Conservation (phyloP, 2,797 vertebrate genomes). For the Xenops minutus region DNA sequence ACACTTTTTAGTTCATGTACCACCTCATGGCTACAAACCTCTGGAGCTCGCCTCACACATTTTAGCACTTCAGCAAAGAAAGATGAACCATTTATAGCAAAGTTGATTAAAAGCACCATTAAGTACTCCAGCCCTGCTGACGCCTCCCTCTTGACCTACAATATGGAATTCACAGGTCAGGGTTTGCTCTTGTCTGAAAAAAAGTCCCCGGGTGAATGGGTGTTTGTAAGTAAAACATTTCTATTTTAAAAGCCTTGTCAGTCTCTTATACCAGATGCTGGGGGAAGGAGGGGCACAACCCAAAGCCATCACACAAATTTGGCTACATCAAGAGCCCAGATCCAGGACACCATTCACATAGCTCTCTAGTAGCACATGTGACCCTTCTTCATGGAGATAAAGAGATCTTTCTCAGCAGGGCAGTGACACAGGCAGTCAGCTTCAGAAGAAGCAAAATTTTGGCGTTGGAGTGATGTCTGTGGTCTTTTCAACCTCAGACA, state of each 20-base stretch:
- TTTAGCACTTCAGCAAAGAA: not conserved
- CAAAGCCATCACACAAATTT: not conserved
- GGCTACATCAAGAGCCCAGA: not conserved
- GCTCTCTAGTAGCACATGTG: accelerated
- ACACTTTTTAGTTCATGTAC: not conserved
- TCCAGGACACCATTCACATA: not conserved
- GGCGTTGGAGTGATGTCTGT: not conserved
- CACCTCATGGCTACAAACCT: not conserved
- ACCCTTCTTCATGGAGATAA: not conserved
- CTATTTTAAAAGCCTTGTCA: not conserved
- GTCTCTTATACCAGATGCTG: not conserved
- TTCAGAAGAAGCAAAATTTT: not conserved
- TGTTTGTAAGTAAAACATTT: not conserved
- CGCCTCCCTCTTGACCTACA: not conserved
- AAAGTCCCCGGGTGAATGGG: not conserved
- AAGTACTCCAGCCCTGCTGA: not conserved
- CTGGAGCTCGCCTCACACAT: not conserved
- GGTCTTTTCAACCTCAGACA: not conserved
- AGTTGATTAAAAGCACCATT: not conserved
- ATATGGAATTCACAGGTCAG: not conserved
- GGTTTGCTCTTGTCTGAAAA: not conserved
- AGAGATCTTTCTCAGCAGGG: not conserved
- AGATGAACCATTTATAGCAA: not conserved
- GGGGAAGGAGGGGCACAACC: not conserved
- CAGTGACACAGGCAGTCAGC: not conserved